Percentiles rank a stretch among this genome's conserved stretches.
These are phyloP conservation scores for Galagoides demidoff DNA, from an alignment of 2,797 vertebrate species.

Conservation along the genomic window DNA sequence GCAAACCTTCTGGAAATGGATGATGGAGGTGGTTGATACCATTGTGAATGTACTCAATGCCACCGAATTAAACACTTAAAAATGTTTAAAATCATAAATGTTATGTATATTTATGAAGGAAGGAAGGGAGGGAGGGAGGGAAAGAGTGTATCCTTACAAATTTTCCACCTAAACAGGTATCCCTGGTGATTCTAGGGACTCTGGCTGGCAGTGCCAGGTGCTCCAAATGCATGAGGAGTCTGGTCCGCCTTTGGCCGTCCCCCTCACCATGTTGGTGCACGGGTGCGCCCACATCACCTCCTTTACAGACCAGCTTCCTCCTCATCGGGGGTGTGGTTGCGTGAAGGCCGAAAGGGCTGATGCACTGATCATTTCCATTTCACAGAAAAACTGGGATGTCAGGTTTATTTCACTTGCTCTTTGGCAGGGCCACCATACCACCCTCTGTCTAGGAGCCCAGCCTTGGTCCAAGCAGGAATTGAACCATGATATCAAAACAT, in stretches of 20 bases:
- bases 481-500: not conserved
- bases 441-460: not conserved
- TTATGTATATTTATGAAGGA: not conserved
- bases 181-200: not conserved
- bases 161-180: not conserved
- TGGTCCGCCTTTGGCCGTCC: not conserved
- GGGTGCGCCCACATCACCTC: not conserved
- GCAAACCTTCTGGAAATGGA: not conserved
- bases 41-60: not conserved
- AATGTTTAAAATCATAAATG: not conserved
- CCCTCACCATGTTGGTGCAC: accelerated
- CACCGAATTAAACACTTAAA: not conserved
- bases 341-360: not conserved
- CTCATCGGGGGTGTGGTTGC: not conserved
- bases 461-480: not conserved
- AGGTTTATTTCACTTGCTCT: not conserved
- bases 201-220: not conserved
- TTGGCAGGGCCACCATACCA: not conserved
- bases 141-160: not conserved
- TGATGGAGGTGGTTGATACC: not conserved
- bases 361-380: not conserved
- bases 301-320: not conserved
- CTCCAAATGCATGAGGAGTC: not conserved
- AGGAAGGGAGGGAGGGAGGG: too few species aligned
- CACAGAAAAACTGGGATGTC: not conserved